Base-by-base conservation (phyloP, 2,113 vertebrate genomes). In the Phodopus roborovskii region DNA sequence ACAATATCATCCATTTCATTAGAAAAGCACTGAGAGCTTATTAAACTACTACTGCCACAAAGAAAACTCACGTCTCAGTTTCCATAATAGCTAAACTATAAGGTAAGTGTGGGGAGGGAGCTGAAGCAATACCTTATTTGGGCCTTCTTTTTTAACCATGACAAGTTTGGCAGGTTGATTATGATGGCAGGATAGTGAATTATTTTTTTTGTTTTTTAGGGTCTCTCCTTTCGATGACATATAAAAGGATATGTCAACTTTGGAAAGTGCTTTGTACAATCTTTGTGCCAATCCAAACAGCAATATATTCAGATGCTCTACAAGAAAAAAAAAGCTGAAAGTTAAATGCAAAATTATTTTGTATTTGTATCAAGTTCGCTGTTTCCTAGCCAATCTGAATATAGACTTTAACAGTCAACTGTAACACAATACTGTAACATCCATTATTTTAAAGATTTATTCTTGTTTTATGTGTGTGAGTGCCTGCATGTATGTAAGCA, bases 231-330 rank as follows among this genome's bases (percentile, higher is more conserved):
- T 97, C 13, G 60, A 0, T 3, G 98, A 97, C 1, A 97, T 97
- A 73, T 98, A 98, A 96, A 98, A 98, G 0, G 98, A 98, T 39
- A 98, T 93, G 94, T 99, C 98, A 92, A 98, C 98, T 97, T 98
- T 98, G 8, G 97, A 98, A 78, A 99, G 98, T 92, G 98, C 98
- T 68, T 83, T 96, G 97, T 99, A 97, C 28, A 99, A 78, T 16
- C 97, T 98, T 89, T 98, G 98, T 1, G 99, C 98, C 95, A 98
- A 0, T 13, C 97, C 98, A 96, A 98, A 99, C 1, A 99, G 96
- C 97, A 99, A 50, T 85, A 99, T 97, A 91, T 99, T 99, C 97
- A 99, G 94, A 96, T 99, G 98, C 88, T 99, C 99, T 99, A 92
- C 64, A 90, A 4, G 88, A 24, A 73, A 97, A 77, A 96, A 83